A percentile compares a stretch with the other conserved stretches of the same genome.
Conservation (phyloP, 2,797 vertebrate genomes). For the Limosa lapponica region DNA sequence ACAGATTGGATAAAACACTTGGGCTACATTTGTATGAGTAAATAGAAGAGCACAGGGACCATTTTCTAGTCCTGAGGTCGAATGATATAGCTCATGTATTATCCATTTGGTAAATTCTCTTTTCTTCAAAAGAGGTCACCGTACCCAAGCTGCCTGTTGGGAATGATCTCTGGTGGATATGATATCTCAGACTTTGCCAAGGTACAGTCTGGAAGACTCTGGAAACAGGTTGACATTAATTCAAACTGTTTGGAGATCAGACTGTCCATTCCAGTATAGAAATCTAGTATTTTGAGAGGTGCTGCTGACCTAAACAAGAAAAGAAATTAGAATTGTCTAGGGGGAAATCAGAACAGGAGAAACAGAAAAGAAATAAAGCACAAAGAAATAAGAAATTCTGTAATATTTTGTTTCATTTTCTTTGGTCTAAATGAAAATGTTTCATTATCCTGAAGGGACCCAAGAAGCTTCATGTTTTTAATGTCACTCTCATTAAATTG, state of each 20-base stretch:
- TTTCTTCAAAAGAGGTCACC: neutral
- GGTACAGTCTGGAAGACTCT: neutral
- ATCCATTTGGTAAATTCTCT: neutral
- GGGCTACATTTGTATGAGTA: neutral
- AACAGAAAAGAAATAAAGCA: neutral
- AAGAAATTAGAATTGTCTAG: neutral
- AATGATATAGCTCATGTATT: neutral
- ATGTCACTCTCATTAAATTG: neutral
- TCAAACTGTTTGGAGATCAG: neutral
- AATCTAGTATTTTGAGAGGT: neutral
- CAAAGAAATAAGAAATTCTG: neutral
- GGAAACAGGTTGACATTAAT: neutral
- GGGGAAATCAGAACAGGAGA: neutral
- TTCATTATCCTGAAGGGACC: neutral
- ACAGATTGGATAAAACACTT: neutral
- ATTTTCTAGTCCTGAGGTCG: neutral
- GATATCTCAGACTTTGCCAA: neutral
- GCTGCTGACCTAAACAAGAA: neutral
- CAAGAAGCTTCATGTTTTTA: neutral
- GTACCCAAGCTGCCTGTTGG: neutral
- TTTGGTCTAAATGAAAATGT: neutral
- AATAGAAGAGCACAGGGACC: neutral
- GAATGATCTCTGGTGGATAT: neutral
- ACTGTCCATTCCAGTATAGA: neutral
- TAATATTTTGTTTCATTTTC: neutral